Evolutionary conservation across 2,113 vertebrate genomes (phyloP).

Genomic region (Neodon shergylaensis): DNA sequence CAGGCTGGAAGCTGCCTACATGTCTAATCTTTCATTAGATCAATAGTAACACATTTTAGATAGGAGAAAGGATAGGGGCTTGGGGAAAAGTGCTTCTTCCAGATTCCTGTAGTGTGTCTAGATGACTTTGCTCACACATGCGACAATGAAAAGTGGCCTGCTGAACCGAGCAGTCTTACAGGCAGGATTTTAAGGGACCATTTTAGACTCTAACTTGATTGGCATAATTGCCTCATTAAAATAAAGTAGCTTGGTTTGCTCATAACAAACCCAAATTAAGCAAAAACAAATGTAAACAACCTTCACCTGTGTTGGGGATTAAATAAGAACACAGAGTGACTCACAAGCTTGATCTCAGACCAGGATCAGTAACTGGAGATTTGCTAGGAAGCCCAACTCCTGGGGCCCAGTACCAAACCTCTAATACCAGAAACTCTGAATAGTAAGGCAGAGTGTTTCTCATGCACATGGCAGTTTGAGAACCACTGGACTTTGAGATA

Average conservation of each 20-base stretch:
- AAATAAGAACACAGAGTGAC: not conserved
- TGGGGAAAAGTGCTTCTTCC: slow-evolving; percentile 24
- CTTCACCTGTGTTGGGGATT: not conserved
- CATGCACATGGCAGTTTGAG: not conserved
- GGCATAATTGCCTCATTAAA: slow-evolving; percentile 2
- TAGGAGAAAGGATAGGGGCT: slow-evolving; percentile 33
- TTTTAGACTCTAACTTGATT: not conserved
- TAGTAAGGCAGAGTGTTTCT: not conserved
- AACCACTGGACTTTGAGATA: not conserved
- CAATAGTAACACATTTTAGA: slow-evolving; percentile 73
- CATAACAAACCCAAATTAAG: not conserved
- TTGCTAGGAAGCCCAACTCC: not conserved
- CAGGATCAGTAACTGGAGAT: not conserved
- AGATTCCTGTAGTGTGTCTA: not conserved
- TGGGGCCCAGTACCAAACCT: not conserved
- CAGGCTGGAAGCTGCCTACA: slow-evolving; percentile 76
- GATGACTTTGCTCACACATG: slow-evolving; percentile 15
- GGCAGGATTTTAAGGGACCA: not conserved
- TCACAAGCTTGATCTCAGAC: not conserved
- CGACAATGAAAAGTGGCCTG: not conserved
- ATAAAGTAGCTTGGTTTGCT: slow-evolving; percentile 13
- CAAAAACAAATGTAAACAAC: not conserved
- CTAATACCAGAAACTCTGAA: not conserved
- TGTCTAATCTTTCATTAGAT: slow-evolving; percentile 73
- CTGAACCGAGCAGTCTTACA: not conserved